These are phyloP conservation scores for Synergus japonicus DNA, from an alignment of 2,888 invertebrate genomes.

Conservation along the genomic window DNA sequence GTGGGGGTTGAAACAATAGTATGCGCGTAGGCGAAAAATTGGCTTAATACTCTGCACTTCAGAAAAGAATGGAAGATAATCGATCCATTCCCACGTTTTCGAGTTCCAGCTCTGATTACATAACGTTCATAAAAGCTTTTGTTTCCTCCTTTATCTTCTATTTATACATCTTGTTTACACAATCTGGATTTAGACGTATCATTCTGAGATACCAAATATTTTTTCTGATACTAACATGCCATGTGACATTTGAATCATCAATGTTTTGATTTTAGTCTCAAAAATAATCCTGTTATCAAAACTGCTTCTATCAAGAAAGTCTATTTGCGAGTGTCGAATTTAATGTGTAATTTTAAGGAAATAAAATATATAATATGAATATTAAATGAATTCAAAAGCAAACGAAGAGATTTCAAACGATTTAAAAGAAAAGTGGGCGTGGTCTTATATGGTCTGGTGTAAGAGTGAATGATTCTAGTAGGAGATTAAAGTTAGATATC, in stretches of 20 bases:
- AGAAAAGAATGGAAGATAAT: slow-evolving; percentile 35
- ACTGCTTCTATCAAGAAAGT: no score
- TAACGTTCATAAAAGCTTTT: slow-evolving; percentile 33
- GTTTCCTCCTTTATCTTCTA: slow-evolving; percentile 1
- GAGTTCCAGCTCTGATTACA: slow-evolving; percentile 31
- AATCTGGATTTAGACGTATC: slow-evolving; percentile 2
- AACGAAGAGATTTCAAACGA: no score
- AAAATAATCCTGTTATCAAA: no score
- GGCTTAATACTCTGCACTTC: slow-evolving; percentile 33
- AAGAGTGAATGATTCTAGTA: neutral
- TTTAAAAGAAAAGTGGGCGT: no score
- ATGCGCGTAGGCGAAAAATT: slow-evolving; percentile 27
- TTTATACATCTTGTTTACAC: slow-evolving; percentile 8
- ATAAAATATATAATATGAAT: no score
- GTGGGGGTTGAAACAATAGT: slow-evolving; percentile 32
- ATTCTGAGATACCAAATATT: neutral
- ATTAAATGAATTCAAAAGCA: no score
- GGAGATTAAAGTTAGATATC: neutral
- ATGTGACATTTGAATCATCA: no score
- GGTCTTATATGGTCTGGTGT: no score
- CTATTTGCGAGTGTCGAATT: no score
- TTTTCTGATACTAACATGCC: neutral
- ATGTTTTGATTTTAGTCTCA: no score
- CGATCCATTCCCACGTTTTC: slow-evolving; percentile 28
- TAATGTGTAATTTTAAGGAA: no score